Evolutionary conservation across 1,140 invertebrate species (phyloP), one percentile per base, ranked within the genome.

Genomic region (Papilio helenus): DNA sequence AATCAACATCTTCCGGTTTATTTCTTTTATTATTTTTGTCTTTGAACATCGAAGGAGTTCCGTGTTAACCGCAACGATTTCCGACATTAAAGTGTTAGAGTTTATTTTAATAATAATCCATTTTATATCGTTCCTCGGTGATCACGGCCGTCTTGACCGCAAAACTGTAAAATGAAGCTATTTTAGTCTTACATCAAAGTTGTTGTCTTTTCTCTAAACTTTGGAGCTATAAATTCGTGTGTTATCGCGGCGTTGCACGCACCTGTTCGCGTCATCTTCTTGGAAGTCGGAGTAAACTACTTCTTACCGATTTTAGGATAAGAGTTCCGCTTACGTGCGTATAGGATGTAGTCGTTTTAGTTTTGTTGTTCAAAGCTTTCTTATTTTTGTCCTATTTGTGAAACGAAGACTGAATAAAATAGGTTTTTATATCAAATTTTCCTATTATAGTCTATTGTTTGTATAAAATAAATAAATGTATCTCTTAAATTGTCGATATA

Each of bases 121-220:
- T 55, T 76, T 55, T 76, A 76, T 76, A 58, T 34, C 46, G 16
- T 76, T 18, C 29, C 16, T 5, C 26, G 61, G n/a, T 34, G 29
- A 26, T 34, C 74, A 39, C 76, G 55, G 72, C 29, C 55, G 76
- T 61, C n/a, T 68, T 65, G 44, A 80, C 81, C 82, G 68, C 80
- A 80, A 79, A 78, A 79, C 80, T 78, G 81, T 88, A 85, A 86
- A 87, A 84, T 49, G 26, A 23, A 23, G 29, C 23, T 83, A 83
- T 85, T 85, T 85, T 65, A 23, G 81, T 71, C 39, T 10, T 55
- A 85, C 82, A 85, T 87, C 85, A 88, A 88, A 88, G 84, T 83
- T 74, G 44, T 80, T 72, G 79, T 76, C 73, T 77, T 79, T 65
- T 51, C 73, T 49, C 78, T 74, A 72, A 79, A 73, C 79, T 72